Conservation (phyloP, 2,113 vertebrate species). For the Hirundichthys speculiger region DNA sequence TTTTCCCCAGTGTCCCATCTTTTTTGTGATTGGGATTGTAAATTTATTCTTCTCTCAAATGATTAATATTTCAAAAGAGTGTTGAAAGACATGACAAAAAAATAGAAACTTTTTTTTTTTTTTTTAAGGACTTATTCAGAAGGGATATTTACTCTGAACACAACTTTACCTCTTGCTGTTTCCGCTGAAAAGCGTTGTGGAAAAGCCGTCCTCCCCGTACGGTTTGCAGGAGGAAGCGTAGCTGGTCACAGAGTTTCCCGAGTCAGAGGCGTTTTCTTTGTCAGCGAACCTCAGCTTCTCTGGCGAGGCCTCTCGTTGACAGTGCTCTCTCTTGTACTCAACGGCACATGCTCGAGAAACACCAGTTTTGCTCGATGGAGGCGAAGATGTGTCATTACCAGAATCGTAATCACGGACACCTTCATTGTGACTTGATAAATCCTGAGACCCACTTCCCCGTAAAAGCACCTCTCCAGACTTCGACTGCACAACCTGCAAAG, state of each 20-base stretch:
- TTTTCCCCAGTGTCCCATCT: too few relatives aligned
- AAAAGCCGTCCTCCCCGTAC: conserved; percentile 78
- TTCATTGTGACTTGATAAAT: conserved; percentile 78
- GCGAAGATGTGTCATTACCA: conserved; percentile 95
- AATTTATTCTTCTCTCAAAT: too few relatives aligned
- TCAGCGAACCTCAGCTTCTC: conserved; percentile 82
- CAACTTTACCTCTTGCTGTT: conserved; percentile 69
- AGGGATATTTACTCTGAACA: too few relatives aligned
- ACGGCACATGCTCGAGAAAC: conserved; percentile 82
- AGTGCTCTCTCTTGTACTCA: conserved; percentile 75
- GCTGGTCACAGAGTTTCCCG: conserved; percentile 96
- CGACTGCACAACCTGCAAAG: conserved; percentile 91
- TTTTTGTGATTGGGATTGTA: too few relatives aligned
- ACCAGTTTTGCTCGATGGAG: conserved; percentile 89
- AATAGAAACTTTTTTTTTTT: too few relatives aligned
- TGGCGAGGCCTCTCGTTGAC: conserved; percentile 70
- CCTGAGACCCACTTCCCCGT: conserved; percentile 82
- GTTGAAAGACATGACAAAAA: too few relatives aligned
- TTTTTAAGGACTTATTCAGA: too few relatives aligned
- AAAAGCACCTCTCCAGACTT: conserved; percentile 83
- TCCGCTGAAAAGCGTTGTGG: conserved; percentile 47
- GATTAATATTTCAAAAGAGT: too few relatives aligned
- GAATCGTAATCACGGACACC: conserved; percentile 93
- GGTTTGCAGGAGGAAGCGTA: conserved; percentile 90
- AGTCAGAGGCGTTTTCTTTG: conserved; percentile 91